Conservation (phyloP, 2,888 invertebrate genomes). For the Pammene aurita region DNA sequence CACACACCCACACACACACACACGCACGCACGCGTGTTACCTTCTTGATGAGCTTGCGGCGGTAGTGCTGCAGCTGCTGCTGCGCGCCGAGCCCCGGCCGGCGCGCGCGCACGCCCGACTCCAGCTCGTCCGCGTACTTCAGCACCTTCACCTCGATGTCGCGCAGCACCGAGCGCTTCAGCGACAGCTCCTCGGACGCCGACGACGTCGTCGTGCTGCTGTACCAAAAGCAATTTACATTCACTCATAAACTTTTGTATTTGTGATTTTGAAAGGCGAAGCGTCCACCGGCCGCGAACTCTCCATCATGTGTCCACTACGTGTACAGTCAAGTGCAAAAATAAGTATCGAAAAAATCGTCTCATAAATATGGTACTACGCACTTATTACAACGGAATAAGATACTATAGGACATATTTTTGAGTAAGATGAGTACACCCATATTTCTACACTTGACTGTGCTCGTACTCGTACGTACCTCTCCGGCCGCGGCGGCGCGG, state of each 20-base stretch:
- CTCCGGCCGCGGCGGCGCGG: neutral
- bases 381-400: too few relatives aligned
- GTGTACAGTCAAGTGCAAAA: too few relatives aligned
- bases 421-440: too few relatives aligned
- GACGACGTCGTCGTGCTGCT: neutral
- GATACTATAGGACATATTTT: too few relatives aligned
- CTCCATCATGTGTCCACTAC: too few relatives aligned
- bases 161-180: conserved; percentile 89
- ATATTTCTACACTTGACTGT: too few relatives aligned
- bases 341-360: too few relatives aligned
- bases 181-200: conserved; percentile 65
- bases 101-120: conserved; percentile 89
- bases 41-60: conserved; percentile 79
- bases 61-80: conserved; percentile 95
- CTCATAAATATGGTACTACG: too few relatives aligned
- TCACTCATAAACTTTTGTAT: neutral
- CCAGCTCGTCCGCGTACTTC: conserved; percentile 97
- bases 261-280: too few relatives aligned
- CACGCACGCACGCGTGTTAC: neutral
- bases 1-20: too few relatives aligned
- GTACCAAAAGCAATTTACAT: neutral
- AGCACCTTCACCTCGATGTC: conserved; percentile 98
- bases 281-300: too few relatives aligned
- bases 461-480: too few relatives aligned
- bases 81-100: conserved; percentile 89